Evolutionary conservation across 2,888 invertebrate genomes (phyloP).

Genomic region (Leucophenga montana): DNA sequence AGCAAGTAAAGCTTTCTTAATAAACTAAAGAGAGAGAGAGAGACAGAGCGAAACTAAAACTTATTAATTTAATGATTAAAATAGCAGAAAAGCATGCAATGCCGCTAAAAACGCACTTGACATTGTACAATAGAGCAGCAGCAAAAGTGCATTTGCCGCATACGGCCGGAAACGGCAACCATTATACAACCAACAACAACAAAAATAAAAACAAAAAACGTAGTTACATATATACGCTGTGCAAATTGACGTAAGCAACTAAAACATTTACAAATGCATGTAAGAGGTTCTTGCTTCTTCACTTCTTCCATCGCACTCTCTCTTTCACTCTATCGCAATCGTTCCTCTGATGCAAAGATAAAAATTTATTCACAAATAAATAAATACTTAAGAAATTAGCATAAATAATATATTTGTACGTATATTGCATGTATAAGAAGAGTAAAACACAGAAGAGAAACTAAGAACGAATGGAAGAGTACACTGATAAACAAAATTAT

Average conservation of each 20-base stretch:
- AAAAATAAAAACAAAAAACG: neutral
- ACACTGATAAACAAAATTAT: too few relatives aligned
- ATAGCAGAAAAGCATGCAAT: slow-evolving; percentile 9
- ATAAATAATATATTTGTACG: too few relatives aligned
- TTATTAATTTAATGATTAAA: neutral
- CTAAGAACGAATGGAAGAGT: too few relatives aligned
- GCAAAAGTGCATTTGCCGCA: neutral
- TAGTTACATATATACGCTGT: neutral
- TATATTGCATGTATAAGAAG: too few relatives aligned
- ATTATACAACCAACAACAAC: neutral
- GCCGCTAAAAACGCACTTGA: slow-evolving; percentile 18
- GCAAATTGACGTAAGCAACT: neutral
- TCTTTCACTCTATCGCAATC: too few relatives aligned
- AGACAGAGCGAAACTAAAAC: neutral
- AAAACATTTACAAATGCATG: slow-evolving; percentile 6
- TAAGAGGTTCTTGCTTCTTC: neutral
- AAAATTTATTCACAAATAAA: too few relatives aligned
- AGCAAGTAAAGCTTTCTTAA: neutral
- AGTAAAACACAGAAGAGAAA: too few relatives aligned
- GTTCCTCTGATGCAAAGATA: too few relatives aligned
- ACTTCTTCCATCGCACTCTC: too few relatives aligned
- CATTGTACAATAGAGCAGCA: neutral
- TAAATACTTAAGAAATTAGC: too few relatives aligned
- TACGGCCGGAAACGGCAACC: slow-evolving; percentile 9
- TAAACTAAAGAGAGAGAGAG: neutral